phyloP scores from a whole-genome alignment of 2,797 vertebrate species.

The Avahi laniger region DNA sequence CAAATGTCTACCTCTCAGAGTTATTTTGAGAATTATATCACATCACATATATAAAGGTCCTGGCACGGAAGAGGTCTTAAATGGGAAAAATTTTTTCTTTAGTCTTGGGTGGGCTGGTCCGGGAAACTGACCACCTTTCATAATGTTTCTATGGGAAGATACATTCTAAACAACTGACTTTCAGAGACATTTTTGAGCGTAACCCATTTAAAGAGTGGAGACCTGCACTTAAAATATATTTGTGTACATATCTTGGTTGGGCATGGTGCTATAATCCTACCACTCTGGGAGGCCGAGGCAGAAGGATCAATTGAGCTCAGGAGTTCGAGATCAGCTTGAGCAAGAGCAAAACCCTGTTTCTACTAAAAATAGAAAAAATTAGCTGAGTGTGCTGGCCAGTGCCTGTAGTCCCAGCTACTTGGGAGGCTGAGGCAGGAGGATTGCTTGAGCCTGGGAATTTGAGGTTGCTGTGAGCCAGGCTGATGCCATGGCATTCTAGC shows the following conservation, averaged over 20 bases:
- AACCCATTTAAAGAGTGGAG: neutral
- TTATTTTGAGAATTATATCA: constrained; percentile 17
- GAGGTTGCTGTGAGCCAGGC: too few relatives aligned
- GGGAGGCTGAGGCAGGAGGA: too few relatives aligned
- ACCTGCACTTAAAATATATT: neutral
- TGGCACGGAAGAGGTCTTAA: neutral
- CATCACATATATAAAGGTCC: neutral
- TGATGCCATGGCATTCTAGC: too few relatives aligned
- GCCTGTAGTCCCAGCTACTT: too few relatives aligned
- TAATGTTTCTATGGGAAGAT: neutral
- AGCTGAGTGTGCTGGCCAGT: too few relatives aligned
- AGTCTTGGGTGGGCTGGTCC: neutral
- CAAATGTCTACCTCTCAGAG: neutral
- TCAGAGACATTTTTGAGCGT: neutral
- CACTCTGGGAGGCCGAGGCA: too few relatives aligned
- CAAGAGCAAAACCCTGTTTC: too few relatives aligned
- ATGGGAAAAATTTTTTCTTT: neutral
- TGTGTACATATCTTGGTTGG: neutral
- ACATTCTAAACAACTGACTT: neutral
- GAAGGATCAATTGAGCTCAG: too few relatives aligned
- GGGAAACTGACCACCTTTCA: neutral
- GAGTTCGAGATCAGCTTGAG: too few relatives aligned
- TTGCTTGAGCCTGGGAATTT: too few relatives aligned
- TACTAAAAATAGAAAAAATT: too few relatives aligned
- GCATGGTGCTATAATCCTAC: too few relatives aligned